Base-by-base conservation (phyloP, 2,888 invertebrate species). In the Calliopum simillimum region DNA sequence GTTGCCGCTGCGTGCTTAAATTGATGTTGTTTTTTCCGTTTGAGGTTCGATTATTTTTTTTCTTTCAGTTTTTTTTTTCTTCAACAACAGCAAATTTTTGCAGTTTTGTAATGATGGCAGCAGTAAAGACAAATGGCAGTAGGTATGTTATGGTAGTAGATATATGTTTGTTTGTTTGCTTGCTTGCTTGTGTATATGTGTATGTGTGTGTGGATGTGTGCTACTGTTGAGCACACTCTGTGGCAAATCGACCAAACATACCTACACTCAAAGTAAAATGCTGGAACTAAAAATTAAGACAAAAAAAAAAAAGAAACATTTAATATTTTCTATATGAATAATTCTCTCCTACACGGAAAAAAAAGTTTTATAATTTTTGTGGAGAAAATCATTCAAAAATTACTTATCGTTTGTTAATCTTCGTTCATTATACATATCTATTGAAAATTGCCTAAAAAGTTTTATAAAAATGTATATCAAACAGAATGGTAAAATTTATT, bases 21-120 rank as follows among this genome's bases (percentile, higher is more conserved):
- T 70, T 69, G 64, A 72, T 72, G 70, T 71, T 71, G 71, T 70
- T 72, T 72, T 72, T 72, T 70, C 70, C 72, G 72, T 59, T 70
- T 21, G 23, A 43, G 33, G 46, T 59, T 58, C 58, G 58, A 67
- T 59, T 59, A 19, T 47, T 56, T 46, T 21, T 44, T 33, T n/a
- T 25, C 25, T 56, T 44, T 33, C 19, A 63, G 44, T 46, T 21
- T 44, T 33, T n/a, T 25, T 58, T 56, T 44, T 33, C 19, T 49
- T 21, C 61, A 19, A 59, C 43, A 11, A 13, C 13, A 33, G 33
- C 33, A 49, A 16, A 25, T 63, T 47, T 23, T 8, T 12, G n/a
- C 33, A 49, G 33, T 47, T 63, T 47, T 23, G 11, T 16, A 19
- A 16, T 14, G 43, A 46, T 8, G 19, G 61, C 46, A 33, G 33